Percentiles rank a stretch among this genome's conserved stretches.
Conservation (phyloP, 2,113 vertebrate species). For the Falco punctatus region DNA sequence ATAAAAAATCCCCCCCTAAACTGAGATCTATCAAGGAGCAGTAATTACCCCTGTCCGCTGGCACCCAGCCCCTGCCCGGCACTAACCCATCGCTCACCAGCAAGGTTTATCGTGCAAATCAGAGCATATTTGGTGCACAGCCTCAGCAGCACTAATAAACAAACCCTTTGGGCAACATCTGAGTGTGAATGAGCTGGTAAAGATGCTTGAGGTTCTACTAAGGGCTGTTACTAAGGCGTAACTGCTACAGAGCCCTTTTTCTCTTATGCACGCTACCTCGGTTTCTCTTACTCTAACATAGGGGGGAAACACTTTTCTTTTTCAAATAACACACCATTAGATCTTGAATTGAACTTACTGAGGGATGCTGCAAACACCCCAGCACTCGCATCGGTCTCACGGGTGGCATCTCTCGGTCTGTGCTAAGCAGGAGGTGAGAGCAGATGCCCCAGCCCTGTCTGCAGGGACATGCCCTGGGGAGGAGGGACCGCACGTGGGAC, state of each 20-base stretch:
- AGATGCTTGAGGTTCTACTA: background rate
- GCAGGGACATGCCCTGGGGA: fast-evolving
- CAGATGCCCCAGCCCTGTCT: background rate
- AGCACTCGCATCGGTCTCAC: fast-evolving
- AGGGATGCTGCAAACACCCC: background rate
- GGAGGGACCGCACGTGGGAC: fast-evolving
- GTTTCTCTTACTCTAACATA: background rate
- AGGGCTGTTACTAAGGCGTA: background rate
- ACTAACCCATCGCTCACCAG: background rate
- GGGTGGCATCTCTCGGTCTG: background rate
- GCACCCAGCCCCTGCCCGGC: background rate
- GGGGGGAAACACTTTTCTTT: background rate
- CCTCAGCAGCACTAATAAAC: background rate
- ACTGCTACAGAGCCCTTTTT: background rate
- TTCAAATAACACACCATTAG: background rate
- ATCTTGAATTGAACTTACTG: background rate
- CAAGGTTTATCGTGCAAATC: background rate
- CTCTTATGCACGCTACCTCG: background rate
- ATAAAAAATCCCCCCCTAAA: background rate
- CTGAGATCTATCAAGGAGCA: background rate
- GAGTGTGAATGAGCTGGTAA: background rate
- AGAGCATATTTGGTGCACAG: background rate
- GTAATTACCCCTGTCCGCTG: background rate
- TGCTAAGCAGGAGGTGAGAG: background rate
- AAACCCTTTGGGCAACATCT: background rate